Evolutionary conservation across 2,797 vertebrate species (phyloP), one percentile per base, ranked within the genome.

Genomic region (Echiichthys vipera): DNA sequence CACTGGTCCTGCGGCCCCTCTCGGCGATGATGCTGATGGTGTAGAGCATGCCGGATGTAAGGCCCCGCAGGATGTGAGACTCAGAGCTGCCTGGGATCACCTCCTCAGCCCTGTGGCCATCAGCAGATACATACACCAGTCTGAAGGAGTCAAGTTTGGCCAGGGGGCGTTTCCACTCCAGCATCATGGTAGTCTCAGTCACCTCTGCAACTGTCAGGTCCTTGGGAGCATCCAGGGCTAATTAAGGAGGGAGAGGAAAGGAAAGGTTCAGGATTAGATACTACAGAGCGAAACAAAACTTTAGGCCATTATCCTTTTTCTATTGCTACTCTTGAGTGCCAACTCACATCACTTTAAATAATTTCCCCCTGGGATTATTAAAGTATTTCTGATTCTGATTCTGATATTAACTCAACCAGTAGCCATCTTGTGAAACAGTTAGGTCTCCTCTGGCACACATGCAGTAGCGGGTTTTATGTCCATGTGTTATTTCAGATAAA

Each of bases 171-270:
- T 85, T 96, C 98, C 98, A 99, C 72, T 87, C 88, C 49, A 99
- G 81, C 32, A 88, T 84, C 69, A 99, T 63, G 2, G 95, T 96
- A 71, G 93, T 96, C 78, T 98, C 97, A 0, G 94, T 94, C 49
- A 94, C 92, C 36, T 95, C 94, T 0, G 86, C 91, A 37, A 95
- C 94, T 9, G 90, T 92, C 86, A 99, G 86, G 53, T 97, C 95
- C 75, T 94, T 98, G 51, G 98, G 97, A 36, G 95, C 93, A 49
- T 99, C 98, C 15, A 99, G 86, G 7, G 97, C 98, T 99, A 18
- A 46, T 40, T 5, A 15, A 5, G 47, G 22, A 10, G 6, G 32
- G 0, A 25, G 63, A 58, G 24, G 36, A 34, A 4, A 13, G 5
- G 22, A 8, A 12, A 29, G 43, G 7, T 11, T 59, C 42, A 25